These are phyloP conservation scores for Erithacus rubecula DNA, from an alignment of 2,797 vertebrate genomes.

Conservation along the genomic window DNA sequence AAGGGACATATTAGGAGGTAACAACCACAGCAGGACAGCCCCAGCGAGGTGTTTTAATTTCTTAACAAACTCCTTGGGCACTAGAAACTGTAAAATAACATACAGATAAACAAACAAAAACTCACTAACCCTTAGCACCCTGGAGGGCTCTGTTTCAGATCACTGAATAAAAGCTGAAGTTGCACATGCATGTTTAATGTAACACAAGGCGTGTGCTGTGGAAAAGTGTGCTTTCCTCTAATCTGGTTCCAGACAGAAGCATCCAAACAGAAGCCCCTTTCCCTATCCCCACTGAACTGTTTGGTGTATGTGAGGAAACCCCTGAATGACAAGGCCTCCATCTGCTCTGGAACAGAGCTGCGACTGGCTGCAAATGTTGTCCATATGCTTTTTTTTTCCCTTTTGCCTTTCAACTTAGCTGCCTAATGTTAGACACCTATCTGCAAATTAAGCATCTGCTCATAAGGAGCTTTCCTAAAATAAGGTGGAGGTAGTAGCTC, in stretches of 20 bases:
- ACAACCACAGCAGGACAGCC: background rate
- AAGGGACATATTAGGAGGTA: background rate
- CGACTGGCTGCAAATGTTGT: slow-evolving; percentile 59
- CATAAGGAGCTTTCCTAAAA: background rate
- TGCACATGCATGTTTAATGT: slow-evolving; percentile 57
- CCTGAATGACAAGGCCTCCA: slow-evolving; percentile 58
- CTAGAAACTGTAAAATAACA: slow-evolving; percentile 35
- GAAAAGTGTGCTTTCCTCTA: slow-evolving; percentile 28
- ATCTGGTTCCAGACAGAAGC: slow-evolving; percentile 55
- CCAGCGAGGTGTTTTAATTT: background rate
- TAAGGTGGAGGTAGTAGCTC: background rate
- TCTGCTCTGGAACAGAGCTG: slow-evolving; percentile 53
- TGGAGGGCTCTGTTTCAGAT: slow-evolving; percentile 37
- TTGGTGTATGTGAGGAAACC: slow-evolving; percentile 35
- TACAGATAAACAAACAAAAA: slow-evolving; percentile 51
- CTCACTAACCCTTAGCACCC: slow-evolving; percentile 27
- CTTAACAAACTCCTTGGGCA: slow-evolving; percentile 12
- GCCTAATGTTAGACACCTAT: slow-evolving; percentile 50
- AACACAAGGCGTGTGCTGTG: slow-evolving; percentile 8
- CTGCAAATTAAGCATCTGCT: slow-evolving; percentile 29
- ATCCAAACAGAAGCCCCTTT: slow-evolving; percentile 61
- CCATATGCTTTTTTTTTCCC: slow-evolving; percentile 41
- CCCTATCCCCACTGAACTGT: slow-evolving; percentile 42
- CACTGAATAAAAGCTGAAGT: slow-evolving; percentile 37
- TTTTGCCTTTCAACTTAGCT: slow-evolving; percentile 13